Percentiles rank a stretch among this genome's conserved stretches.
These are phyloP conservation scores for Lordiphosa fenestrarum DNA, from an alignment of 2,888 invertebrate species.

Conservation along the genomic window DNA sequence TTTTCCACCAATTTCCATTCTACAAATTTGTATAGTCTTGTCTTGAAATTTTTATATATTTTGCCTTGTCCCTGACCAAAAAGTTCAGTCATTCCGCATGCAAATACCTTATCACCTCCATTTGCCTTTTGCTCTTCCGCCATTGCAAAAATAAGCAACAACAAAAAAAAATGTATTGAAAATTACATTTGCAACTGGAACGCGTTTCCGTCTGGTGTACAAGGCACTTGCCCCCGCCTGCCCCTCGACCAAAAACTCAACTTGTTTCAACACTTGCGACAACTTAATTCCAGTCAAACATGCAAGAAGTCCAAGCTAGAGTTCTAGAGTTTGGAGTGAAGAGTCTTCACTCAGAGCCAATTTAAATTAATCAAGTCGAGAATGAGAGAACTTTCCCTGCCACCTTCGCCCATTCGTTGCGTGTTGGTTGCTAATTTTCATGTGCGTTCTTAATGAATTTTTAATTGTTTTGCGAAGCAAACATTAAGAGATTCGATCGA, in stretches of 20 bases:
- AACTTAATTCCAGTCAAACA: constrained; percentile 71
- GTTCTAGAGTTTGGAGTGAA: constrained; percentile 5
- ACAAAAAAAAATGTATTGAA: constrained; percentile 4
- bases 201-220: constrained; percentile 62
- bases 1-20: too few species aligned
- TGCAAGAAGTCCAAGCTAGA: constrained; percentile 44
- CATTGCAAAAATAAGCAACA: constrained; percentile 4
- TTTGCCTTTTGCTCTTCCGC: constrained; percentile 6
- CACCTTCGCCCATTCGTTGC: constrained; percentile 29
- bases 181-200: constrained; percentile 62
- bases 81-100: not conserved
- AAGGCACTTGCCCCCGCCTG: constrained; percentile 17
- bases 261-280: constrained; percentile 59
- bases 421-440: constrained; percentile 48
- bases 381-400: not conserved
- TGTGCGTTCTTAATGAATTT: constrained; percentile 63
- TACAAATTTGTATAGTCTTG: too few species aligned
- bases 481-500: constrained; percentile 52
- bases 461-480: constrained; percentile 54
- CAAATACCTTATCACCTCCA: constrained; percentile 6
- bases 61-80: not conserved
- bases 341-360: constrained; percentile 25
- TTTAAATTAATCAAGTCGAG: constrained; percentile 55
- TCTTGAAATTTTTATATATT: not conserved
- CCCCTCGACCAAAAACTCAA: constrained; percentile 1